Percentiles rank a stretch among this genome's conserved stretches.
Conservation (phyloP, 2,797 vertebrate genomes). For the Microctenopoma stevenorrisi region DNA sequence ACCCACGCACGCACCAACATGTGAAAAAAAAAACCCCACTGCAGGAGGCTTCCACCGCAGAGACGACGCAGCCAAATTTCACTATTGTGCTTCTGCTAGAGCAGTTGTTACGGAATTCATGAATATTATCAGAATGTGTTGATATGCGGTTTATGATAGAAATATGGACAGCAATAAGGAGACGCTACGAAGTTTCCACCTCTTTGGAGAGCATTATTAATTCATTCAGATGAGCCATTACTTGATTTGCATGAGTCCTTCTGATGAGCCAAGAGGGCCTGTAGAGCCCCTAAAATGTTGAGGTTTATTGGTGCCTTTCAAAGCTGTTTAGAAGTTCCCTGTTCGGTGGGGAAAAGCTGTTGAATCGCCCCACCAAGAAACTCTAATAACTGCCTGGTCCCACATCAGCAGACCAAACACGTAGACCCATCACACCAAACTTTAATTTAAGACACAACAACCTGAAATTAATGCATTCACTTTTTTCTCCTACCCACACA, state of each 20-base stretch:
- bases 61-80: constrained; percentile 56
- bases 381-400: constrained; percentile 49
- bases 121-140: constrained; percentile 75
- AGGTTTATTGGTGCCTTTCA: constrained; percentile 61
- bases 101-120: constrained; percentile 68
- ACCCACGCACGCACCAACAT: constrained; percentile 41
- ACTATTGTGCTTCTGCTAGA: constrained; percentile 47
- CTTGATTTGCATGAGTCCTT: constrained; percentile 61
- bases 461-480: constrained; percentile 43
- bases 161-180: constrained; percentile 75
- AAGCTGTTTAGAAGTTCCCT: constrained; percentile 58
- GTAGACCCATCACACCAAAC: constrained; percentile 16
- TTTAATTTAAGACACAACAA: constrained; percentile 55
- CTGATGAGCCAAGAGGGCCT: constrained; percentile 54
- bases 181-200: constrained; percentile 64
- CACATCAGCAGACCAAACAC: constrained; percentile 45
- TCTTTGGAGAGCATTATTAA: constrained; percentile 65
- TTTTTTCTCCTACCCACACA: constrained; percentile 14
- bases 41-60: constrained; percentile 52
- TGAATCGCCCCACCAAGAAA: constrained; percentile 52
- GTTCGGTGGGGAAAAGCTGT: constrained; percentile 39
- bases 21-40: constrained; percentile 62
- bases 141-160: constrained; percentile 68
- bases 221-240: constrained; percentile 64
- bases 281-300: constrained; percentile 39